Conservation (phyloP, 2,113 vertebrate genomes). For the Circaetus gallicus region DNA sequence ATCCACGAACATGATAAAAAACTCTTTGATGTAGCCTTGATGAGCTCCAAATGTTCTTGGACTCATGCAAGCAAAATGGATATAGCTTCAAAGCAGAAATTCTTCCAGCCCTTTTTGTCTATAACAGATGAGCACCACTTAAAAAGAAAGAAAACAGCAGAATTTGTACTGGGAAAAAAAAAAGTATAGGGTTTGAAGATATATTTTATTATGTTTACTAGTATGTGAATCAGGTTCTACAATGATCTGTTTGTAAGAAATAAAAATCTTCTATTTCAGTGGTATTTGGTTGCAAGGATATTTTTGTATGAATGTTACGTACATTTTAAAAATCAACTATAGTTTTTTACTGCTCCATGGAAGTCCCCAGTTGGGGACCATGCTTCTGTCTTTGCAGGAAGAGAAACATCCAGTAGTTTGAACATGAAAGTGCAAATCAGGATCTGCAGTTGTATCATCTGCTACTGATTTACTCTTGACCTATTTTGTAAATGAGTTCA, state of each 20-base stretch:
- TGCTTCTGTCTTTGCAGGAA: fast-evolving
- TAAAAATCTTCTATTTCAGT: neutral
- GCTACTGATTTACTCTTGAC: neutral
- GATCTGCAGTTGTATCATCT: neutral
- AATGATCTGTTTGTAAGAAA: neutral
- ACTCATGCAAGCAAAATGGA: conserved; percentile 11
- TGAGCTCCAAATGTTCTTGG: conserved; percentile 27
- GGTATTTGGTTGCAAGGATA: neutral
- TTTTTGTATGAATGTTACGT: neutral
- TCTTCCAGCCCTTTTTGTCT: neutral
- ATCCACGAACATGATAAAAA: neutral
- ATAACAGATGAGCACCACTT: neutral
- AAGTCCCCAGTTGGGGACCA: neutral
- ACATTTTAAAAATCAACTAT: neutral
- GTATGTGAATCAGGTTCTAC: neutral
- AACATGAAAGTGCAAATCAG: neutral
- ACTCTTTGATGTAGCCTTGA: conserved; percentile 58
- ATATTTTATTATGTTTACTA: neutral
- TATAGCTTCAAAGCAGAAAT: conserved; percentile 53
- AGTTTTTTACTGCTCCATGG: neutral
- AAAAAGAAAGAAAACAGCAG: neutral
- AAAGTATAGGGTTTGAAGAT: neutral
- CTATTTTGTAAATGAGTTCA: neutral
- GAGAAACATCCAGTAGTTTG: neutral
- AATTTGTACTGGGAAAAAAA: neutral